Evolutionary conservation across 2,888 invertebrate species (phyloP), one percentile per base, ranked within the genome.

Genomic region (Mantis religiosa): DNA sequence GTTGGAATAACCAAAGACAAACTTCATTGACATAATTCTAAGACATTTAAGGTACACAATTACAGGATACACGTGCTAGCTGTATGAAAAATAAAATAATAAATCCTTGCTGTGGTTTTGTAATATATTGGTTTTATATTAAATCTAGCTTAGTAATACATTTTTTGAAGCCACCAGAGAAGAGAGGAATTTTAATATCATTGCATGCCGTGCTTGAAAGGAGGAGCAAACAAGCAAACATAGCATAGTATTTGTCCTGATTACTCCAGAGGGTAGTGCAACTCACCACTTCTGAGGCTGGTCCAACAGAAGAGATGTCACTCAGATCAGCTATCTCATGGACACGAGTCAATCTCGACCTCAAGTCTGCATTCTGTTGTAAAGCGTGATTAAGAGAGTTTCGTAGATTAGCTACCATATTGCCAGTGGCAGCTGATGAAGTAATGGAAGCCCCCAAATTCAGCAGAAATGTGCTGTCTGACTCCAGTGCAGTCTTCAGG

Each of bases 301-400:
- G 94, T 83, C 94, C 95, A 88, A 95, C 92, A n/a, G 95, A 93
- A 0, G 95, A 94, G 81, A 96, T 92, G 92, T 95, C 95, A 0
- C 95, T 94, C 89, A 95, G 92, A 92, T 96, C 96, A 8, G 95
- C 95, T 2, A 95, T 94, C 92, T 95, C 95, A 93, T 96, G 95
- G 91, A 96, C 95, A 91, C 95, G 94, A 89, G 94, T 94, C 91
- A 96, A 93, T 83, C 96, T 93, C 92, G 94, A 93, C 91, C 95
- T 95, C 91, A 97, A 93, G 92, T 97, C 97, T 90, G 95, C 95
- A 93, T 97, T 97, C 93, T 97, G 97, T 90, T 96, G 96, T 89
- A 97, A 92, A 0, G 96, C 96, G 91, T 96, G 94, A 90, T 94
- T 94, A 85, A 96, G 94, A 92, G 95, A 95, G 88, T 94, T 94